A percentile compares a stretch with the other conserved stretches of the same genome.
phyloP scores from a whole-genome alignment of 1,140 invertebrate species.

The Frieseomelitta varia region DNA sequence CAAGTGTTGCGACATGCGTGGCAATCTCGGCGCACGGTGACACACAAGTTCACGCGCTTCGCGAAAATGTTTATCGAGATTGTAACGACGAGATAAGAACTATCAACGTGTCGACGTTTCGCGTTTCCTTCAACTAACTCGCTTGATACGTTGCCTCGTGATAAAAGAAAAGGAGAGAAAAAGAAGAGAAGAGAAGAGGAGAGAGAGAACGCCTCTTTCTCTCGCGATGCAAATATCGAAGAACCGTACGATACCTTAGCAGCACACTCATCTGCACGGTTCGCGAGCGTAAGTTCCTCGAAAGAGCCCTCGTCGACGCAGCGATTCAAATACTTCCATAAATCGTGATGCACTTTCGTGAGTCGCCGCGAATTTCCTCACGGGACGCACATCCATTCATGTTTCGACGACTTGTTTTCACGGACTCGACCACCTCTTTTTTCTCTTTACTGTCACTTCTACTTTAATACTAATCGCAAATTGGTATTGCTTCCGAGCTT shows the following conservation, averaged over 20 bases:
- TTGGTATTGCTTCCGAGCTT: no score
- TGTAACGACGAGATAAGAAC: not conserved
- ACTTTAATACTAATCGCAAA: no score
- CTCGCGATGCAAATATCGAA: not conserved
- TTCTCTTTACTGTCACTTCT: not conserved
- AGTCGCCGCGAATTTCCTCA: not conserved
- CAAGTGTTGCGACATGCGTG: not conserved
- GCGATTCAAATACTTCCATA: slow-evolving; percentile 36
- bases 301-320: slow-evolving; percentile 23
- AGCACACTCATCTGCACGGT: slow-evolving; percentile 54
- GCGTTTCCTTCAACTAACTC: not conserved
- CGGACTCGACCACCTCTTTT: not conserved
- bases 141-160: not conserved
- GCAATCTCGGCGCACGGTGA: not conserved
- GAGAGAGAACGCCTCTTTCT: not conserved
- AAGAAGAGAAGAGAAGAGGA: no score
- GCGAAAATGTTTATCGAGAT: not conserved
- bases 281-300: slow-evolving; percentile 22
- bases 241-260: slow-evolving; percentile 38
- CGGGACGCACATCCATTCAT: slow-evolving; percentile 17
- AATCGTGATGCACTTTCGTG: slow-evolving; percentile 19
- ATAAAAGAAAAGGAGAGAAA: not conserved
- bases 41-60: not conserved
- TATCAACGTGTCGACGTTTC: not conserved
- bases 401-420: not conserved